Evolutionary conservation across 2,113 vertebrate genomes (phyloP).

Genomic region (Cromileptes altivelis): DNA sequence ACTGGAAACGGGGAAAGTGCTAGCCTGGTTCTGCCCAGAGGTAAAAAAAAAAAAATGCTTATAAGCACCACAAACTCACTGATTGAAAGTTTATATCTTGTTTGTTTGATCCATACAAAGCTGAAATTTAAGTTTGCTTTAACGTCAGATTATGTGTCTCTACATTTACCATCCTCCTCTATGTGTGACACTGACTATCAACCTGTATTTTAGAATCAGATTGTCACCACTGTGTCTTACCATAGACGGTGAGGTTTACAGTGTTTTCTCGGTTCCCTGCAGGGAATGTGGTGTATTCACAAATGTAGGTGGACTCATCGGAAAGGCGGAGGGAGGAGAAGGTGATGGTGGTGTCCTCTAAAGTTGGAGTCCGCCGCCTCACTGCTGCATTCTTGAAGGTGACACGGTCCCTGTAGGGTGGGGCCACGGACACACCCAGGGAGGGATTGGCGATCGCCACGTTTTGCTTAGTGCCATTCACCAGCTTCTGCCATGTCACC

Average conservation of each 20-base stretch:
- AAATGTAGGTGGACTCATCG: slow-evolving; percentile 96
- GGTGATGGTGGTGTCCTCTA: slow-evolving; percentile 93
- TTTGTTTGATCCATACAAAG: background rate
- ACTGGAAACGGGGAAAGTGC: background rate
- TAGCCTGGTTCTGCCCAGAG: too few relatives aligned
- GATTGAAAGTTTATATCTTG: background rate
- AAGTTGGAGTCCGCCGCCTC: slow-evolving; percentile 89
- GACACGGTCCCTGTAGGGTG: slow-evolving; percentile 91
- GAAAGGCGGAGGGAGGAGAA: slow-evolving; percentile 90
- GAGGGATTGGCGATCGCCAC: slow-evolving; percentile 96
- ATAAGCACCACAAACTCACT: background rate
- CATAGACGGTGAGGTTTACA: slow-evolving; percentile 95
- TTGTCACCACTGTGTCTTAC: slow-evolving; percentile 80
- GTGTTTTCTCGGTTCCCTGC: slow-evolving; percentile 94
- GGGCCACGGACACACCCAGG: slow-evolving; percentile 93
- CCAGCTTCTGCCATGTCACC: slow-evolving; percentile 98
- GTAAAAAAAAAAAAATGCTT: too few relatives aligned
- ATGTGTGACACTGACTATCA: background rate
- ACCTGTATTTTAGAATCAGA: background rate
- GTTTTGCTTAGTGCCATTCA: slow-evolving; percentile 95
- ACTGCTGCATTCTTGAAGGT: slow-evolving; percentile 90
- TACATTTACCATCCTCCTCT: background rate
- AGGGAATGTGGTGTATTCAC: slow-evolving; percentile 98
- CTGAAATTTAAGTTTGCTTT: too few relatives aligned
- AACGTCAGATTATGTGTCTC: background rate